A percentile compares a stretch with the other conserved stretches of the same genome.
phyloP scores from a whole-genome alignment of 1,140 invertebrate genomes.

The Drosophila paulistorum region DNA sequence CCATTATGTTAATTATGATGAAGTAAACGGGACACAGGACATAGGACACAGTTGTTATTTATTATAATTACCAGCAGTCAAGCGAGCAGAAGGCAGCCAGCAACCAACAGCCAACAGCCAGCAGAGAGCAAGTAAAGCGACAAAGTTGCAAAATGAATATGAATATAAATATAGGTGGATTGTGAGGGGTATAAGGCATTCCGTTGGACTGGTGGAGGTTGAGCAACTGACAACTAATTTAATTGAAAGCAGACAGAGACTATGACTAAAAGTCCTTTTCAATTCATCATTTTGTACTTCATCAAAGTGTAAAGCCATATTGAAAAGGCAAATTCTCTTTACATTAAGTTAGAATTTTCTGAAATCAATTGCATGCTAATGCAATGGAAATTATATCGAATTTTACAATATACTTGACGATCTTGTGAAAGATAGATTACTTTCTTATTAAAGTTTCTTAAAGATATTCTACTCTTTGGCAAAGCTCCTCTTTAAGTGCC shows the following conservation, averaged over 20 bases:
- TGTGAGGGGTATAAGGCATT: too few species aligned
- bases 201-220: neutral
- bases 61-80: conserved; percentile 80
- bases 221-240: conserved; percentile 48
- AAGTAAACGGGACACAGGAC: conserved; percentile 77
- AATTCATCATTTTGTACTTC: neutral
- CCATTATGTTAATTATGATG: conserved; percentile 81
- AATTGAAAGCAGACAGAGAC: conserved; percentile 28
- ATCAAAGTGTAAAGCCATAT: neutral
- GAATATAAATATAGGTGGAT: conserved; percentile 49
- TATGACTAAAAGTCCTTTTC: neutral
- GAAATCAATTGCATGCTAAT: too few species aligned
- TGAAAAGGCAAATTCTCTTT: neutral
- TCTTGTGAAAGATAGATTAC: too few species aligned
- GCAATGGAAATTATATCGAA: too few species aligned
- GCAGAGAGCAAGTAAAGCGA: neutral
- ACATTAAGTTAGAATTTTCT: too few species aligned
- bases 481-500: too few species aligned
- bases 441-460: too few species aligned
- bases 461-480: too few species aligned
- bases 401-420: too few species aligned
- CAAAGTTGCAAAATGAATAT: conserved; percentile 66
- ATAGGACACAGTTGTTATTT: conserved; percentile 79
- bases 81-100: conserved; percentile 49
- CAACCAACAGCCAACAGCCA: conserved; percentile 22